Base-by-base conservation (phyloP, 2,888 invertebrate genomes). In the Latheticus oryzae region DNA sequence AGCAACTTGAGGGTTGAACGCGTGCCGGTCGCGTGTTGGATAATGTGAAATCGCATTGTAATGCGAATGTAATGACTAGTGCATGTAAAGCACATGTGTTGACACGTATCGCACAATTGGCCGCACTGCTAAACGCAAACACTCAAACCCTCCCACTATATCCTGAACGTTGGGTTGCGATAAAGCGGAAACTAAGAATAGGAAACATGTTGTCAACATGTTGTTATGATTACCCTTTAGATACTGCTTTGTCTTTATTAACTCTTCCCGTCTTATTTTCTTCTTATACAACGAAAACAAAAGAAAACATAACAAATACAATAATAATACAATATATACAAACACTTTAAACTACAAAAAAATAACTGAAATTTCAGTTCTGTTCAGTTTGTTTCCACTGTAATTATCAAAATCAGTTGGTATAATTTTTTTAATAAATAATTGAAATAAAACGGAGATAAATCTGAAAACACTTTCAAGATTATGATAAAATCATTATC, bases 1-100 rank as follows among this genome's bases (percentile, higher is more conserved):
- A 8, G 55, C 9, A 26, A 32, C 42, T 40, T 50, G 56, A 43
- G 50, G 42, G 56, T 13, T 9, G 30, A 55, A 48, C 72, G 65
- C 69, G 72, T 71, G 73, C 61, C 62, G 58, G 66, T 60, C 63
- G 59, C 63, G 64, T 62, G 63, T 67, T 64, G 65, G 66, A 67
- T 72, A 71, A 67, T 54, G 62, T 63, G 59, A 68, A 72, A 73
- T 70, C 67, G 68, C 64, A 58, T 62, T 71, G 64, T 72, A 72
- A 73, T 72, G 71, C 63, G 68, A 68, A 68, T 70, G 65, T 71
- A 68, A 71, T 70, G 67, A 65, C 50, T 59, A 48, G 50, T 56
- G 56, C 56, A 50, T 56, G 56, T 48, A 50, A 56, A 55, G 50
- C 45, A 55, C 59, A 59, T 59, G 59, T 59, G 55, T 59, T 59